These are phyloP conservation scores for Melangyna quadrimaculata DNA, from an alignment of 2,888 invertebrate species.

Conservation along the genomic window DNA sequence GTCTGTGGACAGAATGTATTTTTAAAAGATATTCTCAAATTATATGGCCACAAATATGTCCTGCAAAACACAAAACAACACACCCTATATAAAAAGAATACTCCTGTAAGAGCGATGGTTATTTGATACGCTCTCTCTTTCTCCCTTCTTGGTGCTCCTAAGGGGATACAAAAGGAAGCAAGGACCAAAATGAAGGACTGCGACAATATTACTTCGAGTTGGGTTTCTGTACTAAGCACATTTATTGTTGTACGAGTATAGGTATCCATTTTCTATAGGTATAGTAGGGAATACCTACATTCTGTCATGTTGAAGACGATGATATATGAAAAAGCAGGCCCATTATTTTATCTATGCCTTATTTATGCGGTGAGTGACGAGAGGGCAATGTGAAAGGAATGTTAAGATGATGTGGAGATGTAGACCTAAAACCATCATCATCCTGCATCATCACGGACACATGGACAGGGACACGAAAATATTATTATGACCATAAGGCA, in stretches of 20 bases:
- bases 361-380: background rate
- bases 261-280: no score
- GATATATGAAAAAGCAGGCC: conserved; percentile 47
- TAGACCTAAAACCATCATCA: conserved; percentile 2
- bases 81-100: conserved; percentile 23
- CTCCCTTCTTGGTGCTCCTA: background rate
- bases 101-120: conserved; percentile 54
- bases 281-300: conserved; percentile 14
- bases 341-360: conserved; percentile 21
- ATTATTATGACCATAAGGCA: conserved; percentile 34
- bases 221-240: conserved; percentile 15
- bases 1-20: background rate
- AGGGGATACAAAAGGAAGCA: background rate
- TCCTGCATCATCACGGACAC: background rate
- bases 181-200: conserved; percentile 54
- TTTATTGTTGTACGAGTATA: conserved; percentile 19
- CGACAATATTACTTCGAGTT: conserved; percentile 56
- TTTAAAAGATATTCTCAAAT: background rate
- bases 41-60: background rate
- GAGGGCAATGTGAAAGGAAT: conserved; percentile 21
- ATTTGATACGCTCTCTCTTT: conserved; percentile 59
- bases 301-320: conserved; percentile 40
- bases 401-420: conserved; percentile 10
- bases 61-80: background rate
- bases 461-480: conserved; percentile 20